Evolutionary conservation across 2,888 invertebrate genomes (phyloP), one percentile per base, ranked within the genome.

Genomic region (Taenaris catops): DNA sequence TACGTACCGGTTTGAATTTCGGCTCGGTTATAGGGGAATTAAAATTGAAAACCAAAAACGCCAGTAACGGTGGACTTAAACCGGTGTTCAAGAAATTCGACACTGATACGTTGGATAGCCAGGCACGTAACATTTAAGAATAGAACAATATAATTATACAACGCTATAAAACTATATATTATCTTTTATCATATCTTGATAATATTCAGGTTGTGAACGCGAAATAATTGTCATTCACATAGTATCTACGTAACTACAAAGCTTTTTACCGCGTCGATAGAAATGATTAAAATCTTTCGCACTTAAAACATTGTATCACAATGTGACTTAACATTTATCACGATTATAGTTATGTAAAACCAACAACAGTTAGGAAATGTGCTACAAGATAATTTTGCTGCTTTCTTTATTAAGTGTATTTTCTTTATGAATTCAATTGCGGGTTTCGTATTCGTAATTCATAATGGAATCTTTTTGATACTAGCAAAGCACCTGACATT

Each of bases 31-130:
- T 86, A 34, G 86, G 86, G 19, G 86, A 86, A 48, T 52, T 86
- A 41, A 84, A 76, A 49, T 70, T 61, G 40, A 84, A 79, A 62
- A 84, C 86, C 1, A 71, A 63, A 39, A 78, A 78, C 41, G 58
- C 61, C 3, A 59, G 56, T 38, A 73, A 68, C 37, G 76, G 74
- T 4, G 70, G 69, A 25, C 52, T 81, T 9, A 84, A 83, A 51
- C 84, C 86, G 1, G 84, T 86, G 26, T 84, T 86, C 49, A 79
- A 68, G 58, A 84, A 84, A 49, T 83, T 84, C 39, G 80, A 80
- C 40, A 43, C 59, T 16, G 79, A 74, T 45, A 46, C 54, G 17
- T 61, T 67, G 46, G 72, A 62, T 41, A 48, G 45, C 35, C 67
- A 84, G 83, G 84, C 76, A 74, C 56, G 72, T 72, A 23, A 24